Evolutionary conservation across 2,113 vertebrate genomes (phyloP).

Genomic region (Entosphenus tridentatus): DNA sequence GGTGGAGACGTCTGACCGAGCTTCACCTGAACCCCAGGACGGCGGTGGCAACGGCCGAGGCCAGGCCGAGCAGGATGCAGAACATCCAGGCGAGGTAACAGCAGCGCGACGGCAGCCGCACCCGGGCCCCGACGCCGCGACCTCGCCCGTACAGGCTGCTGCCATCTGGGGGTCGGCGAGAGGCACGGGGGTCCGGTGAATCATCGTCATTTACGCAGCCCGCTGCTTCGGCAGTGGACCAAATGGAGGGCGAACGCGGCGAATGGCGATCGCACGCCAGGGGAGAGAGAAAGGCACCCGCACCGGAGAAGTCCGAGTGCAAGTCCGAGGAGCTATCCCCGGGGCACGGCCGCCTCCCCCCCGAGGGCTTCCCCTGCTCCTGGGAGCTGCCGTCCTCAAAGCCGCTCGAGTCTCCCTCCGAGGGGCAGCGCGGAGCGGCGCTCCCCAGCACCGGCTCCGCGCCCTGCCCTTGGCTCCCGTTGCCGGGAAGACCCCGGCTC

Average conservation of each 20-base stretch:
- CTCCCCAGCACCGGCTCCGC: too few species aligned
- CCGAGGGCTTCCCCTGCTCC: slow-evolving; percentile 4
- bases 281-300: too few species aligned
- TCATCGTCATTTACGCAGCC: too few species aligned
- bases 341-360: not conserved
- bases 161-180: slow-evolving; percentile 9
- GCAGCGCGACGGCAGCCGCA: slow-evolving; percentile 13
- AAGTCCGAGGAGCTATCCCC: slow-evolving; percentile 8
- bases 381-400: slow-evolving; percentile 9
- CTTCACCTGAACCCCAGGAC: slow-evolving; percentile 30
- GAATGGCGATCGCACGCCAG: too few species aligned
- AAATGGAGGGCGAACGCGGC: too few species aligned
- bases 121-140: not conserved
- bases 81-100: slow-evolving; percentile 20
- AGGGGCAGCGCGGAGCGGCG: not conserved
- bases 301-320: not conserved
- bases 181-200: too few species aligned
- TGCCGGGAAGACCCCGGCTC: too few species aligned
- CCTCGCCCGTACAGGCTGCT: slow-evolving; percentile 3
- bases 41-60: slow-evolving; percentile 18
- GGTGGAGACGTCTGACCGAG: not conserved
- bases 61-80: slow-evolving; percentile 20
- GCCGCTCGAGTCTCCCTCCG: not conserved
- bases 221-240: too few species aligned
- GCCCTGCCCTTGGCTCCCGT: too few species aligned